phyloP scores from a whole-genome alignment of 2,888 invertebrate species.

The Gortyna flavago region DNA sequence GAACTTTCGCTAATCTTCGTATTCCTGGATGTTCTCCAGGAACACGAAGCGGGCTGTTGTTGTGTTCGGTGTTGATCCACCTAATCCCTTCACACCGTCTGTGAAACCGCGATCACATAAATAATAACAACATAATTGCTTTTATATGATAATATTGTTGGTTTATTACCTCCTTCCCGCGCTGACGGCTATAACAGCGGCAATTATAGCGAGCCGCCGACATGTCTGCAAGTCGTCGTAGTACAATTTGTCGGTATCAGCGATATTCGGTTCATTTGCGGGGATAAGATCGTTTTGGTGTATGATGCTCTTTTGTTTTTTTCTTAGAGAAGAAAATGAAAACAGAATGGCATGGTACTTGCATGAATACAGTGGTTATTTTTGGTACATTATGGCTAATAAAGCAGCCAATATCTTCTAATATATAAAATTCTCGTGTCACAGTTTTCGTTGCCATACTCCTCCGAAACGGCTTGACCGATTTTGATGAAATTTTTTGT shows the following conservation, averaged over 20 bases:
- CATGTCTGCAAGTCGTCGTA: slow-evolving; percentile 57
- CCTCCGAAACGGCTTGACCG: no score
- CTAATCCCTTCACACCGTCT: slow-evolving; percentile 38
- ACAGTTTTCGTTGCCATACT: no score
- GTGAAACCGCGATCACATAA: slow-evolving; percentile 32
- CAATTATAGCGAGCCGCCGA: slow-evolving; percentile 57
- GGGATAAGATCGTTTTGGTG: neutral
- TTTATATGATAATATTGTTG: slow-evolving; percentile 68
- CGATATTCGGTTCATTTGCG: slow-evolving; percentile 33
- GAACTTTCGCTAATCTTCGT: neutral
- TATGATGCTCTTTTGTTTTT: slow-evolving; percentile 20
- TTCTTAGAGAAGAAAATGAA: neutral
- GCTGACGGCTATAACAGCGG: slow-evolving; percentile 46
- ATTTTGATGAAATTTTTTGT: no score
- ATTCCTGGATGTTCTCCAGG: neutral
- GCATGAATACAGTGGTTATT: neutral
- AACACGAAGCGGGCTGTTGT: no score
- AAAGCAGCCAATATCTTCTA: no score
- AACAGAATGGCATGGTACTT: neutral
- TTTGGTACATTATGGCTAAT: neutral
- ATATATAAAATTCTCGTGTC: no score
- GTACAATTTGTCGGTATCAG: slow-evolving; percentile 47
- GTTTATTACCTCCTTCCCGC: slow-evolving; percentile 65
- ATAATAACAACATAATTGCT: slow-evolving; percentile 61
- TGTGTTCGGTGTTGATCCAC: no score